Evolutionary conservation across 2,113 vertebrate genomes (phyloP), one percentile per base, ranked within the genome.

Genomic region (Bagarius yarrelli): DNA sequence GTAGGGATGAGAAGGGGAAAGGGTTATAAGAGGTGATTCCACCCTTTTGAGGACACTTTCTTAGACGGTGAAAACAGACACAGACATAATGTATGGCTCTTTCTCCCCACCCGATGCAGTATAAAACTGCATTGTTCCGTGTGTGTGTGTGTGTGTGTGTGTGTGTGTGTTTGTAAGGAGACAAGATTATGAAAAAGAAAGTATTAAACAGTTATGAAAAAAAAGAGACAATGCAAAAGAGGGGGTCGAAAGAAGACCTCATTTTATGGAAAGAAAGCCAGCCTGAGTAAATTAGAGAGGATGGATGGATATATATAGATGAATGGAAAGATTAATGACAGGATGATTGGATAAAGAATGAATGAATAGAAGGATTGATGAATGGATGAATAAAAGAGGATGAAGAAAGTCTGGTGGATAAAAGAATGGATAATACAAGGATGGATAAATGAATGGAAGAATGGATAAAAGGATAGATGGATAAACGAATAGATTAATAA

Each of bases 51-150:
- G 47, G 44, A 53, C 69, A 53, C 40, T 34, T 19, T 32, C 50
- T 55, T 74, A 36, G 5, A 56, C 14, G 5, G 8, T 14, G 23
- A 32, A 25, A 25, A 52, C 47, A 83, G 47, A 76, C 21, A 77
- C 61, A 78, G 55, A 84, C 74, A 61, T 21, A 40, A 8, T 63
- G 18, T 19, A 32, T n/a, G 53, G 18, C 34, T 21, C 56, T 16
- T 73, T 25, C 11, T 61, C 36, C 57, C 56, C 5, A 18, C 15
- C 53, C 36, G 18, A 18, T 34, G 25, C 52, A 56, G 53, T 30
- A 55, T 18, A 13, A 50, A 9, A 27, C 40, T 81, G 81, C 77
- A 82, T 77, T 87, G 77, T 74, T 67, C 19, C 11, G 63, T 76
- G 78, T 25, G 52, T 80, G 69, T 50, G 55, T 72, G 59, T 53